Base-by-base conservation (phyloP, 2,888 invertebrate genomes). In the Argynnis bischoffii region DNA sequence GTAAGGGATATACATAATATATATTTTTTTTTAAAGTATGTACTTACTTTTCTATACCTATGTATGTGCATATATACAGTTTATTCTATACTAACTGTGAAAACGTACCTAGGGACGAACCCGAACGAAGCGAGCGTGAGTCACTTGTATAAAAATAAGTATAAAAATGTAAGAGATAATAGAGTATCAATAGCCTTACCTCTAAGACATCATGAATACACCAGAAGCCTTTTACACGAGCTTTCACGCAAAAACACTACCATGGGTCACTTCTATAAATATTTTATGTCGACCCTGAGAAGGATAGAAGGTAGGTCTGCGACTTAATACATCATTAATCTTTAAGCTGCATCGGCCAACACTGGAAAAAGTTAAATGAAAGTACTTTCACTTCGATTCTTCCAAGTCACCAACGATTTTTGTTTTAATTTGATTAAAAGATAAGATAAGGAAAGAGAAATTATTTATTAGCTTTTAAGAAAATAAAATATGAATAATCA, bases 281-380 rank as follows among this genome's bases (percentile, higher is more conserved):
- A 81, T 78, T 82, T 78, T 72, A 80, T 75, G 50, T 72, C 79
- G 76, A 79, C 81, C 82, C 79, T 82, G 81, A 78, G 80, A 80
- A 79, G 81, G 74, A 74, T 80, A 78, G 78, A 77, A 77, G 73
- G 72, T 70, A 76, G 79, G 76, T 79, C 79, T 79, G 78, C 77
- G 81, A 81, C 81, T 81, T 83, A 81, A 83, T 81, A 79, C 79
- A 73, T 78, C 78, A 79, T 86, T 83, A 83, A 81, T 83, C 82
- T 83, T 80, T 80, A 78, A 76, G 70, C 63, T 63, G 70, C 64
- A 75, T 57, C 72, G 57, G 26, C 57, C 57, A 68, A 74, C 71
- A 74, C 72, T 66, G 66, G 67, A 75, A 69, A 70, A 66, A 67
- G 70, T 67, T 64, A 63, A 72, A 67, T 69, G 72, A 75, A 73